Percentiles rank a stretch among this genome's conserved stretches.
phyloP scores from a whole-genome alignment of 2,888 invertebrate species.

The Nephrotoma appendiculata region DNA sequence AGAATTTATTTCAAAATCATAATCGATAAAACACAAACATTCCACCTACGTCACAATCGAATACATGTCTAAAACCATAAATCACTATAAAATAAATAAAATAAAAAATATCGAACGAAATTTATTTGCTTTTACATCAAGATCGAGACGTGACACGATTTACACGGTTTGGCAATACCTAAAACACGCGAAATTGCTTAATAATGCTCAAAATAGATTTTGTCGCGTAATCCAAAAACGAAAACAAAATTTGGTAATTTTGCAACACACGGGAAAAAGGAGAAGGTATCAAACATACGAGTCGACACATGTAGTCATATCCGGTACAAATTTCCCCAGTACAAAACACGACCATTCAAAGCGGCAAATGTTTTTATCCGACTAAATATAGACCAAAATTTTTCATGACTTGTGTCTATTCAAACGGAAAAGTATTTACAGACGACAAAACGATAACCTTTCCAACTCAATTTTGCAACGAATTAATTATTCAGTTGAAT shows the following conservation, averaged over 20 bases:
- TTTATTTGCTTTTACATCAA: background rate
- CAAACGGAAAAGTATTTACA: background rate
- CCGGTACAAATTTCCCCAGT: background rate
- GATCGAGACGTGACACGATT: constrained; percentile 4
- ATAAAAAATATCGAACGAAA: background rate
- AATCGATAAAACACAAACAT: background rate
- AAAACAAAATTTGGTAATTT: background rate
- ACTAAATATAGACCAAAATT: background rate
- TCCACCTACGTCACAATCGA: background rate
- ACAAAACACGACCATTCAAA: background rate
- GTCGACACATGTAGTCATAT: background rate
- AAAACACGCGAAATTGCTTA: constrained; percentile 1
- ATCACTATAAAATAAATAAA: background rate
- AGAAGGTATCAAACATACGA: background rate
- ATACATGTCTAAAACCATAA: background rate
- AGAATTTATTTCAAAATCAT: background rate
- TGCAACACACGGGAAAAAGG: background rate
- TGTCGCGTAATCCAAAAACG: background rate
- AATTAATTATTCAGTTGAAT: background rate
- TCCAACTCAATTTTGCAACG: background rate
- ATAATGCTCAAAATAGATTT: background rate
- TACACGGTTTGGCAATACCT: constrained; percentile 1
- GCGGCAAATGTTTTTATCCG: too few relatives aligned
- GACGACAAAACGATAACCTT: background rate
- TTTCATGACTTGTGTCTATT: background rate